Percentiles rank a stretch among this genome's conserved stretches.
phyloP scores from a whole-genome alignment of 37 sponge, comb jelly and placozoan species.

The Hexactinellida sp. region DNA sequence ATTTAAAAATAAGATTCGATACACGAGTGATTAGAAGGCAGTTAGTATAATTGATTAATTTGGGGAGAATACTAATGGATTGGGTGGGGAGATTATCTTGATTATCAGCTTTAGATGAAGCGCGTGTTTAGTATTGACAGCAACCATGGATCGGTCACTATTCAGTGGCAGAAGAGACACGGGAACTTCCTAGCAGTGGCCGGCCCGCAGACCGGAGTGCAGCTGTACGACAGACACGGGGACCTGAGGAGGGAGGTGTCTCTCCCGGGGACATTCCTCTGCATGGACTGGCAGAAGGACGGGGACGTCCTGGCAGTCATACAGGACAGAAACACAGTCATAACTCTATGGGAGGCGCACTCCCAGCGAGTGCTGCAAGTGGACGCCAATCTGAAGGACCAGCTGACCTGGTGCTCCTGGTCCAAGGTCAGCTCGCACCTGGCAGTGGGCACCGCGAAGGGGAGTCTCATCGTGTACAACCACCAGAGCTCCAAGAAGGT shows the following conservation, averaged over 20 bases:
- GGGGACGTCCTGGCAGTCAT: slow-evolving; percentile 74
- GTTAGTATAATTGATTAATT: too few relatives aligned
- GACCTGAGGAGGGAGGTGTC: slow-evolving; percentile 46
- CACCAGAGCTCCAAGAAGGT: slow-evolving; percentile 58
- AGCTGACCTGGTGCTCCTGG: slow-evolving; percentile 63
- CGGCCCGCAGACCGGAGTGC: slow-evolving; percentile 35
- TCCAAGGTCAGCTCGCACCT: slow-evolving; percentile 39
- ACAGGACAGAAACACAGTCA: slow-evolving; percentile 38
- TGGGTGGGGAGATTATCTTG: too few relatives aligned
- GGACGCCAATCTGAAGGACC: slow-evolving; percentile 74
- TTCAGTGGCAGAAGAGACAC: background rate
- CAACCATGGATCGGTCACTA: background rate
- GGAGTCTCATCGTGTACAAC: slow-evolving; percentile 91
- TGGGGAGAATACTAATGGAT: too few relatives aligned
- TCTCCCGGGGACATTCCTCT: slow-evolving; percentile 53
- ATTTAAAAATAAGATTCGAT: too few relatives aligned
- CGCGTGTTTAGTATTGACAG: background rate
- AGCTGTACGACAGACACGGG: slow-evolving; percentile 73
- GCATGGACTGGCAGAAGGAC: slow-evolving; percentile 91
- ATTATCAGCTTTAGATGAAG: background rate
- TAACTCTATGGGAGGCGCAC: slow-evolving; percentile 78
- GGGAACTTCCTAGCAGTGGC: slow-evolving; percentile 13
- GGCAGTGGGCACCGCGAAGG: slow-evolving; percentile 79
- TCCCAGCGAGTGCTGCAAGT: slow-evolving; percentile 39
- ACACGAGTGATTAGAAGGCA: too few relatives aligned